phyloP scores from a whole-genome alignment of 2,797 vertebrate genomes.

The Acridotheres tristis region DNA sequence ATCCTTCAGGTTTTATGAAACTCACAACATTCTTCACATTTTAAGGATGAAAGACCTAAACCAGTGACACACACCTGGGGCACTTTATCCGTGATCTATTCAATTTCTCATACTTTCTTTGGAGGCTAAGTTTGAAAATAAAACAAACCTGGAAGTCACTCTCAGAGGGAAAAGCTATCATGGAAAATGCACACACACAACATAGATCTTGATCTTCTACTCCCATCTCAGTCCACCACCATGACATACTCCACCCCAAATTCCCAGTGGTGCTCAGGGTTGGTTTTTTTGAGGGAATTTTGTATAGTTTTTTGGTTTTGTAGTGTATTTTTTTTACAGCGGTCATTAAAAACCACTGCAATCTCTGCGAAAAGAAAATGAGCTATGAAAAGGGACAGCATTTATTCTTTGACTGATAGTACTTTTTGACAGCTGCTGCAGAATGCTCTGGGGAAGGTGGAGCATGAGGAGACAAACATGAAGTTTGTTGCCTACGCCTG shows the following conservation, averaged over 20 bases:
- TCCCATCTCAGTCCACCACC: background rate
- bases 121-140: background rate
- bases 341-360: background rate
- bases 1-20: conserved; percentile 36
- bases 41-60: conserved; percentile 14
- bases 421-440: background rate
- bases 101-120: background rate
- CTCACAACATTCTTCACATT: background rate
- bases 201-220: background rate
- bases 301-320: too few relatives aligned
- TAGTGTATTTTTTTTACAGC: background rate
- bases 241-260: background rate
- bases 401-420: background rate
- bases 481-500: background rate
- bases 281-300: background rate
- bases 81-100: background rate
- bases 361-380: background rate
- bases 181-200: background rate
- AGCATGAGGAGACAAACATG: background rate
- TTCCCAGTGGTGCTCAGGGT: rapidly evolving
- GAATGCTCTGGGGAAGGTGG: background rate
- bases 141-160: background rate
- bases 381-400: background rate
- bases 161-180: background rate
- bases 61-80: background rate